Conservation (phyloP, 1,140 invertebrate species). For the Oedothorax gibbosus region DNA sequence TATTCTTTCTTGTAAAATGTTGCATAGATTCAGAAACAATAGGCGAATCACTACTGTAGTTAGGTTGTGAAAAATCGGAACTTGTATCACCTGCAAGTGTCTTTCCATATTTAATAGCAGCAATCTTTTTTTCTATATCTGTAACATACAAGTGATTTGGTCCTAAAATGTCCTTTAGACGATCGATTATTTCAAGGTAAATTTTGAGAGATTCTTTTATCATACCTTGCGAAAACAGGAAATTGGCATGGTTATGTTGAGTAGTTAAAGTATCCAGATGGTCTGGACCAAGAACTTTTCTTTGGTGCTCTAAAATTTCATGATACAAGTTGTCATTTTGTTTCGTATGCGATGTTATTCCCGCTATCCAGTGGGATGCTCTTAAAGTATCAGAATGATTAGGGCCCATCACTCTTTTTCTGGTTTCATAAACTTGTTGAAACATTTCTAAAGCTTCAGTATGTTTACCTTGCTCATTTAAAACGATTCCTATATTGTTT, state of each 20-base stretch:
- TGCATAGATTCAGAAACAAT: too few relatives aligned
- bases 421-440: background rate
- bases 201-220: background rate
- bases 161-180: background rate
- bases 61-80: too few relatives aligned
- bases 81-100: background rate
- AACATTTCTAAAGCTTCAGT: background rate
- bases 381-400: background rate
- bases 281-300: background rate
- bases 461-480: background rate
- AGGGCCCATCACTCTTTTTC: background rate
- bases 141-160: background rate
- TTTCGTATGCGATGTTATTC: background rate
- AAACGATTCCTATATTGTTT: background rate
- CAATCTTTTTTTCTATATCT: background rate
- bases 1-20: too few relatives aligned
- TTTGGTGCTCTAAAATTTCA: background rate
- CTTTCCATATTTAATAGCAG: background rate
- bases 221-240: background rate
- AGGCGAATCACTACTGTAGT: too few relatives aligned
- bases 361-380: background rate
- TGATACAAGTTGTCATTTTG: background rate
- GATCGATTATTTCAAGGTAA: background rate
- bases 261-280: conserved; percentile 2
- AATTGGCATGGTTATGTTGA: background rate